Conservation (phyloP, 2,113 vertebrate species). For the Sarotherodon lohbergeri region DNA sequence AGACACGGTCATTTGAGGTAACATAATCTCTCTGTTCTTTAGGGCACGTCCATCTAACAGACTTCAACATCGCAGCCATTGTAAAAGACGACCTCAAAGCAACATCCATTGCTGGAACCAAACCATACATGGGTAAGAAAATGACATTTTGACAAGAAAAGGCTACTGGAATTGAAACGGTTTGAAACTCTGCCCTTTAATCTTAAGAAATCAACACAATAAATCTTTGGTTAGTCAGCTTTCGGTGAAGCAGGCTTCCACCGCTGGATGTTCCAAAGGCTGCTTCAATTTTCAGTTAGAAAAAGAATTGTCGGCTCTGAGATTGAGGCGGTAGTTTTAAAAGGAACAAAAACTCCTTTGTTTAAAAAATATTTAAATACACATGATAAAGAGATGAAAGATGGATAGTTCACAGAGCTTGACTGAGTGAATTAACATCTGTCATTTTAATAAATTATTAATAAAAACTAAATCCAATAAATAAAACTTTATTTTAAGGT, state of each 20-base stretch:
- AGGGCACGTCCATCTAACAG: constrained; percentile 94
- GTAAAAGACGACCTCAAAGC: constrained; percentile 82
- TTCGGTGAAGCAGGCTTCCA: neutral
- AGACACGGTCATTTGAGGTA: neutral
- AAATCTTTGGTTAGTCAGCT: neutral
- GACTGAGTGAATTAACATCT: neutral
- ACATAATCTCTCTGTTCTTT: neutral
- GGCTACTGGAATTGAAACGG: neutral
- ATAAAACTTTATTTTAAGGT: neutral
- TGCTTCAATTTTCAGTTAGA: neutral
- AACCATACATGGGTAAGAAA: constrained; percentile 93
- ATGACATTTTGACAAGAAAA: neutral
- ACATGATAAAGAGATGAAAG: neutral
- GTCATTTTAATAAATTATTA: neutral
- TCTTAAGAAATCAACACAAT: neutral
- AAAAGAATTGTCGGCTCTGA: neutral
- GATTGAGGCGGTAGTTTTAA: neutral
- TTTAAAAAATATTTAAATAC: neutral
- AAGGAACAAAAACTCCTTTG: neutral
- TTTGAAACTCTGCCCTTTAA: neutral
- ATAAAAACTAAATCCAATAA: neutral
- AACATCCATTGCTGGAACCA: constrained; percentile 91
- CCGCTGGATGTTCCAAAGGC: neutral
- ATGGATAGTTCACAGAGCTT: neutral
- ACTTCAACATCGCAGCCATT: constrained; percentile 92